Percentiles rank a stretch among this genome's conserved stretches.
These are phyloP conservation scores for Toxostoma redivivum DNA, from an alignment of 2,113 vertebrate genomes.

Conservation along the genomic window DNA sequence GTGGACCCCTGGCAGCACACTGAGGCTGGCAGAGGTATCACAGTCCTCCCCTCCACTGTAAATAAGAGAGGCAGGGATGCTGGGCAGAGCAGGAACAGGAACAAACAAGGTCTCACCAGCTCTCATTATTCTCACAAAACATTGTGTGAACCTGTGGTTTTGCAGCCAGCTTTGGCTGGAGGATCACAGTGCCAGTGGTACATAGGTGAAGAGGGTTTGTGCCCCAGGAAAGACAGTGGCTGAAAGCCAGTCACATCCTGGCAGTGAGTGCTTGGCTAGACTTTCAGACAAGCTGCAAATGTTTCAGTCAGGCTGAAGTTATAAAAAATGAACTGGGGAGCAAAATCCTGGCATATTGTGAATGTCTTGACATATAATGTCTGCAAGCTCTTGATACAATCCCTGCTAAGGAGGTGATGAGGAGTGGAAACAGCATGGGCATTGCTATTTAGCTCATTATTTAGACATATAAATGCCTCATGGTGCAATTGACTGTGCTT, in stretches of 20 bases:
- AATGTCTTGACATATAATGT: background rate
- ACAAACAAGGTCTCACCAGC: background rate
- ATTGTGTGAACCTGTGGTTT: background rate
- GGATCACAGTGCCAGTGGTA: background rate
- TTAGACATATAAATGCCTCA: background rate
- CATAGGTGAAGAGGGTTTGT: background rate
- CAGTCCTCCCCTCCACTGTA: background rate
- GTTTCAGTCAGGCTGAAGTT: background rate
- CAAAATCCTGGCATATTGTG: background rate
- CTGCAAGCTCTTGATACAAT: background rate
- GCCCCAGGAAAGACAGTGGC: background rate
- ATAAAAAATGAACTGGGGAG: background rate
- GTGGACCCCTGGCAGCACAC: accelerated
- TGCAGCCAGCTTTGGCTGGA: background rate
- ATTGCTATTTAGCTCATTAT: background rate
- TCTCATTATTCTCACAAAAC: background rate
- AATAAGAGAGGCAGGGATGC: background rate
- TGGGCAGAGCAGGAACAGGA: background rate
- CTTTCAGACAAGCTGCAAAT: background rate
- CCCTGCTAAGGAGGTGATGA: background rate
- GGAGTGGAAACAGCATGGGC: background rate
- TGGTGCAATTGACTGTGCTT: background rate
- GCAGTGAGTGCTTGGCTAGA: background rate
- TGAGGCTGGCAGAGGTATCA: background rate
- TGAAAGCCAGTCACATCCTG: background rate